Evolutionary conservation across 2,113 vertebrate species (phyloP).

Genomic region (Vidua macroura): DNA sequence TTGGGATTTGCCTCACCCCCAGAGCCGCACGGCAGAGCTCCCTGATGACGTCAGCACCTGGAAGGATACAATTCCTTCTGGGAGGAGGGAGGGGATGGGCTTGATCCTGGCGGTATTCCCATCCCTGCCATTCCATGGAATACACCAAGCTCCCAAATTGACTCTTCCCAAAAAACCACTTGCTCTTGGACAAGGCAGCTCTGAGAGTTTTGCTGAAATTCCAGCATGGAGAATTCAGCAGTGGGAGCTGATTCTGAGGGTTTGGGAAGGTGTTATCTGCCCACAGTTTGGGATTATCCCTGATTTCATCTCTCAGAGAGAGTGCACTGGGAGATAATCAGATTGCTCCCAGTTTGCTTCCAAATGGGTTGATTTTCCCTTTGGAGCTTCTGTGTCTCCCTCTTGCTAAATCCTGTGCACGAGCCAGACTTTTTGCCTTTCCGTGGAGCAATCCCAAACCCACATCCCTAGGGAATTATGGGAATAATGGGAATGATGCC

Average conservation of each 20-base stretch:
- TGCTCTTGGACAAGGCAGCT: accelerated
- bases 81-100: neutral
- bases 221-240: accelerated
- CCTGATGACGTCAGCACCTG: neutral
- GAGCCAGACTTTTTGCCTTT: neutral
- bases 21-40: neutral
- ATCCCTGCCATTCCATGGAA: neutral
- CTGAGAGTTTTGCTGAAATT: neutral
- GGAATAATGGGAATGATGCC: neutral
- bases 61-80: neutral
- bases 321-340: neutral
- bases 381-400: neutral
- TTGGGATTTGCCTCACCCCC: neutral
- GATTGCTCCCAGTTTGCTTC: neutral
- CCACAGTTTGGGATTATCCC: neutral
- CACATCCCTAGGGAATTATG: neutral
- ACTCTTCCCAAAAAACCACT: neutral
- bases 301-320: conserved; percentile 10
- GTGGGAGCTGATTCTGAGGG: neutral
- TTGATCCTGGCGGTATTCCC: accelerated
- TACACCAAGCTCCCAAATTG: accelerated
- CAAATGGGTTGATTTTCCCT: neutral
- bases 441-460: neutral
- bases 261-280: neutral
- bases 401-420: neutral